These are phyloP conservation scores for Harlomillsia oculata DNA, from an alignment of 1,140 invertebrate species.

Conservation along the genomic window DNA sequence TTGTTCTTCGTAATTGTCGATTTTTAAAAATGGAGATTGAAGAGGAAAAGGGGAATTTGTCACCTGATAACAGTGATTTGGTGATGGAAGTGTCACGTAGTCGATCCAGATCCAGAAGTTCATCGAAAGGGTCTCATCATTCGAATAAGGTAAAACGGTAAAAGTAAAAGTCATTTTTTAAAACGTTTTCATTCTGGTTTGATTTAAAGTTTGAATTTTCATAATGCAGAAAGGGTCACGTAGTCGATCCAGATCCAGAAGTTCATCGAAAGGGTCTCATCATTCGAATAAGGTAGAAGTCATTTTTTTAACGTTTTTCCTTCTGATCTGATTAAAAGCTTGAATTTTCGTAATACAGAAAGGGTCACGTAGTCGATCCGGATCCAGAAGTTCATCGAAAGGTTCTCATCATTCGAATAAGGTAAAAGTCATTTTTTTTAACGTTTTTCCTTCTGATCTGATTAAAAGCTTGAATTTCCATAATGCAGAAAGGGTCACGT, in stretches of 20 bases:
- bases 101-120: slow-evolving; percentile 33
- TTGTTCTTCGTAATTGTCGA: no score
- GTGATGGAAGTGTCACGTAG: no score
- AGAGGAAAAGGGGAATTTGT: no score
- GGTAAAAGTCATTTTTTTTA: slow-evolving; percentile 36
- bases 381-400: background rate
- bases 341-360: background rate
- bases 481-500: slow-evolving; percentile 1
- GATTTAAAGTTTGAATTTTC: slow-evolving; percentile 39
- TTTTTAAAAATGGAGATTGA: no score
- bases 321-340: background rate
- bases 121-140: background rate
- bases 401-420: background rate
- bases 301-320: background rate
- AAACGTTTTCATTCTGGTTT: slow-evolving; percentile 8
- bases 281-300: background rate
- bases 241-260: slow-evolving; percentile 1
- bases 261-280: no score
- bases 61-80: no score
- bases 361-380: slow-evolving; percentile 19
- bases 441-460: background rate
- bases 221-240: background rate
- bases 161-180: no score
- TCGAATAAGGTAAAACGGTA: background rate
- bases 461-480: background rate